These are phyloP conservation scores for Stegostoma tigrinum DNA, from an alignment of 2,113 vertebrate species.

Conservation along the genomic window DNA sequence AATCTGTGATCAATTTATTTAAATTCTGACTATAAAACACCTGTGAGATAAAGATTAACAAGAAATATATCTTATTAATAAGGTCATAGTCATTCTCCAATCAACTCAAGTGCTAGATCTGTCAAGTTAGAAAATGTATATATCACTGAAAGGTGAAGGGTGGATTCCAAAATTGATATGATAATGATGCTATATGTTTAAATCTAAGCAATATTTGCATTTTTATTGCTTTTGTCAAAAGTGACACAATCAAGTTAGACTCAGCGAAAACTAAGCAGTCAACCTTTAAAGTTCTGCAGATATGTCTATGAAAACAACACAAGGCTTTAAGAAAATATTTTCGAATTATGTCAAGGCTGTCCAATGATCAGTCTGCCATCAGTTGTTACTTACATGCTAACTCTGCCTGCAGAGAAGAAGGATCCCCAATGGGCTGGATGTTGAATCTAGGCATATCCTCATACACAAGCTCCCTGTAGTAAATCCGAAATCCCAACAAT, in stretches of 20 bases:
- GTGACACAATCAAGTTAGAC: not conserved
- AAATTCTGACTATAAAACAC: not conserved
- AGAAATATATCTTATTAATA: not conserved
- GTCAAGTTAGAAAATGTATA: not conserved
- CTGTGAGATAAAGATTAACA: not conserved
- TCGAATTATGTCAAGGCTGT: not conserved
- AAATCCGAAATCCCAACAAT: conserved; percentile 80
- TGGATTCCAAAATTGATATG: not conserved
- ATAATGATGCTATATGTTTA: not conserved
- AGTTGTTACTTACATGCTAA: conserved; percentile 58
- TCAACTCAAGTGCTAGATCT: not conserved
- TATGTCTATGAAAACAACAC: not conserved
- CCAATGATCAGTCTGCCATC: not conserved
- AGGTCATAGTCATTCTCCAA: not conserved
- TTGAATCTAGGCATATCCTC: conserved; percentile 53
- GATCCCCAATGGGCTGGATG: conserved; percentile 57
- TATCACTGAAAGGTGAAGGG: not conserved
- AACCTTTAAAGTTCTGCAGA: not conserved
- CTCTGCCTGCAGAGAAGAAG: conserved; percentile 58
- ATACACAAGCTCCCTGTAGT: conserved; percentile 77
- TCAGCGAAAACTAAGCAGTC: not conserved
- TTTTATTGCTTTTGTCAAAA: conserved; percentile 24
- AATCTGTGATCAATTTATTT: not conserved
- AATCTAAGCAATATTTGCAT: not conserved
- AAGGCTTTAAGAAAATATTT: conserved; percentile 3